Evolutionary conservation across 1,140 invertebrate genomes (phyloP).

Genomic region (Calephelis virginiensis): DNA sequence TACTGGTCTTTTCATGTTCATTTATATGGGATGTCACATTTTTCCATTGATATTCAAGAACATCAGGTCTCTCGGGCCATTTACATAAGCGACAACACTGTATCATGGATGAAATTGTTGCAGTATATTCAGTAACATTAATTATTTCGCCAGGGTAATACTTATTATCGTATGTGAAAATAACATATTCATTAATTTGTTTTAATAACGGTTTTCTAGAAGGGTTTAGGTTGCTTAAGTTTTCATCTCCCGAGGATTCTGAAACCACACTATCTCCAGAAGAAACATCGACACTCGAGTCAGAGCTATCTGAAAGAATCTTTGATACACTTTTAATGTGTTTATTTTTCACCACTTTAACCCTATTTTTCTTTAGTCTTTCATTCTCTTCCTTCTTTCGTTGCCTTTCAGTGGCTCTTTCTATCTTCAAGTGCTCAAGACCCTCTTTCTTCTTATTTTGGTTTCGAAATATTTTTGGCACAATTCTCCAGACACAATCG

Average conservation of each 20-base stretch:
- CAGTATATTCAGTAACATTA: conserved; percentile 20
- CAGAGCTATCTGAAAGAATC: conserved; percentile 18
- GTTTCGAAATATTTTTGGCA: too few relatives aligned
- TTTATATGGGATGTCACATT: conserved; percentile 21
- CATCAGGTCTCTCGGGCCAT: conserved; percentile 24
- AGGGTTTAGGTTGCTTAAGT: conserved; percentile 26
- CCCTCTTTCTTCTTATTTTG: too few relatives aligned
- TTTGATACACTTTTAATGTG: conserved; percentile 24
- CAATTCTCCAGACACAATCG: too few relatives aligned
- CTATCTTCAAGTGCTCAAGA: conserved; percentile 12
- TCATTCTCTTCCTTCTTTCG: conserved; percentile 23
- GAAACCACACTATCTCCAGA: conserved; percentile 26
- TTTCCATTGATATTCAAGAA: conserved; percentile 20
- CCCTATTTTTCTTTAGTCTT: conserved; percentile 25
- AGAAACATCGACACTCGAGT: conserved; percentile 21
- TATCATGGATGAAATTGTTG: conserved; percentile 21
- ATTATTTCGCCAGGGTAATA: conserved; percentile 24
- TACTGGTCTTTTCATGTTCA: too few relatives aligned
- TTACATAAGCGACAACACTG: conserved; percentile 16
- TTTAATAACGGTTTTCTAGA: conserved; percentile 21
- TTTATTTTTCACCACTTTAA: conserved; percentile 27
- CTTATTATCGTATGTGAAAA: conserved; percentile 23
- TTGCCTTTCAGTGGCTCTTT: conserved; percentile 24
- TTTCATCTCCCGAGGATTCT: conserved; percentile 27
- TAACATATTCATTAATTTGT: conserved; percentile 25